phyloP scores from a whole-genome alignment of 2,113 vertebrate species.

The Opisthocomus hoazin region DNA sequence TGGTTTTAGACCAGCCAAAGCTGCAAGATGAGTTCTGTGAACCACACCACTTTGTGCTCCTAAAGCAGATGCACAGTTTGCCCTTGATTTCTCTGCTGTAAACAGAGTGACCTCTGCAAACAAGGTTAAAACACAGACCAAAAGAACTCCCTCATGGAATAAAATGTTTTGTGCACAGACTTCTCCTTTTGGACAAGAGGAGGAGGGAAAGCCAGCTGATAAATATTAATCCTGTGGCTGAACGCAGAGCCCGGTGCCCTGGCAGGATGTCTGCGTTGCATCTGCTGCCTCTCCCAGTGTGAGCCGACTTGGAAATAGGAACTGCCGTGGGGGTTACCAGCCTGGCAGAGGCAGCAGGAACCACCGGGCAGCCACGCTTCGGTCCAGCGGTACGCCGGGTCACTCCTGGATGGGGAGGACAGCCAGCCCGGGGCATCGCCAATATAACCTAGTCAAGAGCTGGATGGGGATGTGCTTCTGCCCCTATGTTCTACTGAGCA shows the following conservation, averaged over 20 bases:
- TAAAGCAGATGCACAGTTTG: neutral
- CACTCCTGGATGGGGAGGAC: neutral
- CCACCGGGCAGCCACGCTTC: neutral
- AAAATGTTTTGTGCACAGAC: neutral
- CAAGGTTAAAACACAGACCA: neutral
- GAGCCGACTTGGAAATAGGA: neutral
- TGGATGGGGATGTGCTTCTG: neutral
- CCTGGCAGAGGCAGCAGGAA: neutral
- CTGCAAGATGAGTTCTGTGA: neutral
- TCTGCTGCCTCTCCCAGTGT: neutral
- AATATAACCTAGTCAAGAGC: rapidly evolving
- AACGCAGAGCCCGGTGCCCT: neutral
- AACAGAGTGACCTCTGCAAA: neutral
- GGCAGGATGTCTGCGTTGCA: neutral
- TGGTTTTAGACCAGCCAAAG: neutral
- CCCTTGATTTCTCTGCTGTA: neutral
- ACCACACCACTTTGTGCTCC: neutral
- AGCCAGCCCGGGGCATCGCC: neutral
- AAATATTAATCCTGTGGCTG: neutral
- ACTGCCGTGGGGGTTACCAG: rapidly evolving
- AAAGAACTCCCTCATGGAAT: constrained; percentile 6
- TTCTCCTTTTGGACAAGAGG: neutral
- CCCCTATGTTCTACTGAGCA: rapidly evolving
- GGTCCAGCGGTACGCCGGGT: rapidly evolving
- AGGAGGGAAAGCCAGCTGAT: neutral